Base-by-base conservation (phyloP, 2,888 invertebrate genomes). In the Pristionchus entomophagus region DNA sequence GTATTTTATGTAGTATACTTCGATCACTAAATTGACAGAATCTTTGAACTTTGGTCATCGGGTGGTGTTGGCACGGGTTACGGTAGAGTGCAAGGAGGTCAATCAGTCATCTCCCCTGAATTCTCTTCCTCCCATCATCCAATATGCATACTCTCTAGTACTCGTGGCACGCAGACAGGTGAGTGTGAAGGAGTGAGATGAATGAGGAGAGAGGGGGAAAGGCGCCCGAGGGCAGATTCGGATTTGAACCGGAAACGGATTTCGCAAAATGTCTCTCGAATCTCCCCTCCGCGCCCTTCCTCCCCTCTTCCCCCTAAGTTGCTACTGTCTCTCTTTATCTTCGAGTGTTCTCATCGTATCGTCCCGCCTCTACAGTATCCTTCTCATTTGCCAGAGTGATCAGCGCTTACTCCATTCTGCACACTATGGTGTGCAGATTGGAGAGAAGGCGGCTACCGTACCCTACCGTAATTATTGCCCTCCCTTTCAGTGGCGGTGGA, bases 131-230 rank as follows among this genome's bases (percentile, higher is more conserved):
- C n/a, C n/a, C n/a, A n/a, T n/a, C n/a, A 19, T 65, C 65, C 14
- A 29, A 29, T 41, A 65, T 65, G 45, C 65, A 49, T 84, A 45
- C 8, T 81, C 83, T 83, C 1, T 84, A 84, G 83, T 65, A 53
- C 83, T 65, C 83, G 83, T 22, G 62, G 65, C 14, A 84, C 83
- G 32, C 83, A 84, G 49, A 84, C 83, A 84, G 83, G 83, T 84
- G 49, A 49, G 62, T 62, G 62, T 78, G 51, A 65, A 17, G 12
- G 65, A 73, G 73, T 73, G 73, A 45, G 73, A 73, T 73, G 2
- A 26, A 73, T 26, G 73, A 73, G 41, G 80, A 51, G 80, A 29
- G 26, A 29, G 14, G 49, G 26, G 41, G 29, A 38, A 0, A 69
- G 26, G n/a, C n/a, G n/a, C n/a, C n/a, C n/a, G 19, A 35, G 69